phyloP scores from a whole-genome alignment of 2,113 vertebrate genomes.

The Microtus richardsoni region DNA sequence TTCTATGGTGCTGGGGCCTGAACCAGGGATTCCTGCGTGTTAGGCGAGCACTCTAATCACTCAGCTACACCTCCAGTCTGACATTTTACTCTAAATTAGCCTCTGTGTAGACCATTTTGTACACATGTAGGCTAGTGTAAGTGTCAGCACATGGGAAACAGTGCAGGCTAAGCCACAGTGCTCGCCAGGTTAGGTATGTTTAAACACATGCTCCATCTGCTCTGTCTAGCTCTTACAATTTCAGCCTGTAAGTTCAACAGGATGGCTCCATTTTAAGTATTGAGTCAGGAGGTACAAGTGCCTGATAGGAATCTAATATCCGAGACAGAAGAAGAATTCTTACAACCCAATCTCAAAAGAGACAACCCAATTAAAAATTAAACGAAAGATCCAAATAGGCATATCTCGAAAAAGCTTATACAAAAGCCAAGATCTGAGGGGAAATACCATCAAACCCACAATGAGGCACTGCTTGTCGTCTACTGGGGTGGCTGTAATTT shows the following conservation, averaged over 20 bases:
- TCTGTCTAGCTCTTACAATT: not conserved
- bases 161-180: not conserved
- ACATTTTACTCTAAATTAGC: not conserved
- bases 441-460: not conserved
- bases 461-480: not conserved
- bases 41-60: not conserved
- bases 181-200: not conserved
- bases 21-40: not conserved
- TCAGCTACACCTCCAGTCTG: not conserved
- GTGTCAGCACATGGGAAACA: not conserved
- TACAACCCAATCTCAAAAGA: not conserved
- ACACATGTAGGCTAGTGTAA: not conserved
- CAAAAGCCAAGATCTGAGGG: not conserved
- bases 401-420: not conserved
- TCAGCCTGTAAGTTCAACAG: not conserved
- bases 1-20: not conserved
- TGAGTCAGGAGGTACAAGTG: not conserved
- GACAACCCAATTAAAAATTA: slow-evolving; percentile 1
- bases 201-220: not conserved
- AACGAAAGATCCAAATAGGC: not conserved
- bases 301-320: not conserved
- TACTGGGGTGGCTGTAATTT: not conserved
- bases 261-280: not conserved
- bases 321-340: slow-evolving; percentile 6
- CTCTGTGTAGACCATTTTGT: not conserved